Evolutionary conservation across 2,888 invertebrate species (phyloP).

Genomic region (Hypsopygia costalis): DNA sequence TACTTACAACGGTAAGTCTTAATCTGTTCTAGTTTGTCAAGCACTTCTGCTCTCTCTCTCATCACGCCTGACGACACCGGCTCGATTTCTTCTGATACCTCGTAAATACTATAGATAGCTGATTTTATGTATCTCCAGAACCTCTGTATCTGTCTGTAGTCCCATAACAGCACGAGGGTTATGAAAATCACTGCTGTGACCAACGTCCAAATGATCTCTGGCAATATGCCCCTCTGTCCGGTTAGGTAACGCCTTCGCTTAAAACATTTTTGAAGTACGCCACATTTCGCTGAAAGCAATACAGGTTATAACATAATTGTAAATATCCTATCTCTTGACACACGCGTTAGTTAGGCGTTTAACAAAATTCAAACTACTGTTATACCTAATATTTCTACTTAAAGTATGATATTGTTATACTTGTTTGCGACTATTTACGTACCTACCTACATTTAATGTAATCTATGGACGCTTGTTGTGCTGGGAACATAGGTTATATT

Average conservation of each 20-base stretch:
- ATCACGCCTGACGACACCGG: constrained; percentile 24
- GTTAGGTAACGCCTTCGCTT: constrained; percentile 38
- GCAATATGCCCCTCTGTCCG: constrained; percentile 33
- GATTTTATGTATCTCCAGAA: constrained; percentile 23
- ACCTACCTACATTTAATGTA: too few species aligned
- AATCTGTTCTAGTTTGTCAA: constrained; percentile 32
- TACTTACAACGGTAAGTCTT: constrained; percentile 28
- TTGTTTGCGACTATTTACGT: too few species aligned
- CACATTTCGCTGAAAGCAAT: constrained; percentile 52
- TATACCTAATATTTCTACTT: too few species aligned
- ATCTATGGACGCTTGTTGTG: too few species aligned
- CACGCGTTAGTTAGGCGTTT: too few species aligned
- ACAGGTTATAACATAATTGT: too few species aligned
- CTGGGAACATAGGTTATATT: too few species aligned
- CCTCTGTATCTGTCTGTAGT: constrained; percentile 44
- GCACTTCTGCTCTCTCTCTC: constrained; percentile 36
- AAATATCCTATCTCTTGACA: too few species aligned
- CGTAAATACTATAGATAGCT: constrained; percentile 17
- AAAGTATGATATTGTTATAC: too few species aligned
- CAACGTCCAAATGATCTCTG: constrained; percentile 42
- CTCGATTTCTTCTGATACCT: constrained; percentile 10
- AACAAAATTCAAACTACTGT: too few species aligned
- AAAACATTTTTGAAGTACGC: constrained; percentile 58
- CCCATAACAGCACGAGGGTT: constrained; percentile 43
- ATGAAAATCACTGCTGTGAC: constrained; percentile 35